These are phyloP conservation scores for Calameuta pallipes DNA, from an alignment of 2,888 invertebrate species.

Conservation along the genomic window DNA sequence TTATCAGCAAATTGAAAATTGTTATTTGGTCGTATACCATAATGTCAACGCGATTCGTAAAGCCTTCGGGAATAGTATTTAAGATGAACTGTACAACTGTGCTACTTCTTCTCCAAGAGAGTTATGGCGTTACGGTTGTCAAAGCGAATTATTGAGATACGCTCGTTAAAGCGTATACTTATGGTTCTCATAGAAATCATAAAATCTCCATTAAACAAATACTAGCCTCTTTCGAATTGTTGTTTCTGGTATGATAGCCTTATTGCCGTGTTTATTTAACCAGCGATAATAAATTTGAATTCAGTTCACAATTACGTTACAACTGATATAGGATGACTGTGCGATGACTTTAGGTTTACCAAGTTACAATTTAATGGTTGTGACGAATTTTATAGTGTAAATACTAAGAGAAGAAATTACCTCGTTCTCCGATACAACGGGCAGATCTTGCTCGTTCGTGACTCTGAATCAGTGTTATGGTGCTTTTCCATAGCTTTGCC, in stretches of 20 bases:
- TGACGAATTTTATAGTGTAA: neutral
- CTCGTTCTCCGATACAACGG: slow-evolving; percentile 33
- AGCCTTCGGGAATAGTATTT: neutral
- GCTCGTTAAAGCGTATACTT: neutral
- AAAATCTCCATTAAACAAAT: neutral
- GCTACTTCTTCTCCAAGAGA: neutral
- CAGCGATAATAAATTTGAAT: neutral
- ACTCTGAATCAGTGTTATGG: slow-evolving; percentile 46
- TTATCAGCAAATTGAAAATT: too few relatives aligned
- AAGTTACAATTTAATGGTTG: neutral
- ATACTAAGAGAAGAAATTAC: slow-evolving; percentile 22
- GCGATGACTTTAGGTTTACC: neutral
- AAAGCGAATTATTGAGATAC: neutral
- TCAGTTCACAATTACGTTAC: neutral
- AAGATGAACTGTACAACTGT: neutral
- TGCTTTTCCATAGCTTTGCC: slow-evolving; percentile 23
- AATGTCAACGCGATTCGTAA: neutral
- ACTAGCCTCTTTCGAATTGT: neutral
- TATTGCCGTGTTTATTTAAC: neutral
- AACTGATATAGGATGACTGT: too few relatives aligned
- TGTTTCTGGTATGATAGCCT: neutral
- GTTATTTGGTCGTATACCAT: neutral
- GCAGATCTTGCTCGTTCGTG: slow-evolving; percentile 52
- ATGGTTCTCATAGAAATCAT: neutral
- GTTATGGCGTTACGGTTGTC: neutral